Evolutionary conservation across 2,888 invertebrate genomes (phyloP).

Genomic region (Hesperia comma): DNA sequence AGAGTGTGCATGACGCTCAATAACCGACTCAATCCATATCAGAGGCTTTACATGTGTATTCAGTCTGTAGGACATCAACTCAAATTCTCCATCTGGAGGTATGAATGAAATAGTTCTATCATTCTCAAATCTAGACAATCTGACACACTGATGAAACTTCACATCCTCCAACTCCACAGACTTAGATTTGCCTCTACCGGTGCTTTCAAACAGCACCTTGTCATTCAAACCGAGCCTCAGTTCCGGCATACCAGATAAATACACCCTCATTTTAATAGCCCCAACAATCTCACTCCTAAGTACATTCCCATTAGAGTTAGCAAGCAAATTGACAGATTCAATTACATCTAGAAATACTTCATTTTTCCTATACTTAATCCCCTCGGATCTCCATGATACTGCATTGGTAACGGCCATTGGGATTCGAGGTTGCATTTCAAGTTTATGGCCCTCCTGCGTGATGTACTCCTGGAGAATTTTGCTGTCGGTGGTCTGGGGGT

Average conservation of each 20-base stretch:
- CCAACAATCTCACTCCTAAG: constrained; percentile 99
- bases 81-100: constrained; percentile 99
- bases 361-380: constrained; percentile 99
- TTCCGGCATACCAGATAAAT: constrained; percentile 99
- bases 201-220: constrained; percentile 98
- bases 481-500: constrained; percentile 99
- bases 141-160: constrained; percentile 99
- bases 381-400: constrained; percentile 99
- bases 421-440: constrained; percentile 97
- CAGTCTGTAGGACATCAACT: constrained; percentile 98
- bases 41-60: constrained; percentile 99
- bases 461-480: constrained; percentile 99
- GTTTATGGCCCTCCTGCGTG: constrained; percentile 98
- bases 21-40: constrained; percentile 99
- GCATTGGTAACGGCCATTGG: constrained; percentile 99
- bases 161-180: constrained; percentile 99
- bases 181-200: constrained; percentile 98
- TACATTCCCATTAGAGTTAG: constrained; percentile 98
- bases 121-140: constrained; percentile 98
- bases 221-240: constrained; percentile 97
- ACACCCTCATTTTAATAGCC: constrained; percentile 99
- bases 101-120: constrained; percentile 99
- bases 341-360: constrained; percentile 99
- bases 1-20: constrained; percentile 98
- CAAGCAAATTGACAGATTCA: constrained; percentile 97